Evolutionary conservation across 2,888 invertebrate genomes (phyloP).

Genomic region (Diarsia brunnea): DNA sequence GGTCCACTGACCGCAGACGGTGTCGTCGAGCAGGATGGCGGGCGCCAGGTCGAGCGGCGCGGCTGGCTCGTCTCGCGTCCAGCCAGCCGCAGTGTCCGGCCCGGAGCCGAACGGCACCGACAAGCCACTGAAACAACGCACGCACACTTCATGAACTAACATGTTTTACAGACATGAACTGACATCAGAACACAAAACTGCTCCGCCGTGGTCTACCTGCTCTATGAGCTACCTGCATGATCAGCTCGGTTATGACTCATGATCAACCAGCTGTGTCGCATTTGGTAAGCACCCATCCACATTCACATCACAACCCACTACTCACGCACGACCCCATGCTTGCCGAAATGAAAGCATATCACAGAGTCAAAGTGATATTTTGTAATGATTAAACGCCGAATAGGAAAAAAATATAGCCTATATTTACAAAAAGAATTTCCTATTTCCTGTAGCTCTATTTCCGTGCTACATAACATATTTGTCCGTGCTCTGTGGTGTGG

Average conservation of each 20-base stretch:
- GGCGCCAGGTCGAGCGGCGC: slow-evolving; percentile 82
- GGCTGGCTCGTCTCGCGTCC: slow-evolving; percentile 76
- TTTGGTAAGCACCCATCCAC: neutral
- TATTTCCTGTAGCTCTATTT: neutral
- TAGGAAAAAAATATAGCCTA: neutral
- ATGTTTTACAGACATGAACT: neutral
- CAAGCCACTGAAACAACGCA: slow-evolving; percentile 73
- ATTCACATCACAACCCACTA: neutral
- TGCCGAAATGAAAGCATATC: neutral
- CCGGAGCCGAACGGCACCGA: slow-evolving; percentile 80
- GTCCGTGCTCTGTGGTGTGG: no score
- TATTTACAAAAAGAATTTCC: neutral
- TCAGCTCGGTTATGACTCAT: no score
- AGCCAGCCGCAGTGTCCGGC: slow-evolving; percentile 68
- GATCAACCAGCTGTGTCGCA: neutral
- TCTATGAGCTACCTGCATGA: neutral
- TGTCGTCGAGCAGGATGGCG: slow-evolving; percentile 79
- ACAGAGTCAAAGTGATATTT: neutral
- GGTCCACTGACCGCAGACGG: slow-evolving; percentile 79
- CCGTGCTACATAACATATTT: neutral
- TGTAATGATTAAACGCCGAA: neutral
- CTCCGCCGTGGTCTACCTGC: neutral
- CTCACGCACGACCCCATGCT: neutral
- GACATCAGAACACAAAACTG: neutral
- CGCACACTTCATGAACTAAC: neutral